These are phyloP conservation scores for Moxostoma hubbsi DNA, from an alignment of 2,797 vertebrate genomes.

Conservation along the genomic window DNA sequence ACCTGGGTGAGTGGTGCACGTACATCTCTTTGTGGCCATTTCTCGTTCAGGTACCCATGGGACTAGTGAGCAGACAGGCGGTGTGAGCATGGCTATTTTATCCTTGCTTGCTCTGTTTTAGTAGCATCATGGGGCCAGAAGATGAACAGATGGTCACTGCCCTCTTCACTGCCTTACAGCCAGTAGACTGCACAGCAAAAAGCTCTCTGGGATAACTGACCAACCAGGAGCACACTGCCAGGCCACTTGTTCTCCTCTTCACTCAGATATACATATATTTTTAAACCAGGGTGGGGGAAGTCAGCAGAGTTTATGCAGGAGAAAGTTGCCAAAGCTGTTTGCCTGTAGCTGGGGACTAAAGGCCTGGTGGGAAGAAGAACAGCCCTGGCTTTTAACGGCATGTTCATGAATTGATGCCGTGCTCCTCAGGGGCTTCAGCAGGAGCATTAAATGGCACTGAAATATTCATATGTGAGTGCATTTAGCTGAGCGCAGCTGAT, in stretches of 20 bases:
- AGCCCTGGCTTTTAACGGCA: slow-evolving; percentile 93
- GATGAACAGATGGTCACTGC: slow-evolving; percentile 34
- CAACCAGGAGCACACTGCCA: slow-evolving; percentile 58
- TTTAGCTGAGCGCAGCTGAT: slow-evolving; percentile 99
- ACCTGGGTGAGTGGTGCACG: slow-evolving; percentile 1
- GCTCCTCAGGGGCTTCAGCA: slow-evolving; percentile 90
- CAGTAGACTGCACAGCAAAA: slow-evolving; percentile 56
- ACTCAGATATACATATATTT: slow-evolving; percentile 32
- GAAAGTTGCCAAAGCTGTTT: slow-evolving; percentile 77
- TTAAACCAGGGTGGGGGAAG: slow-evolving; percentile 55
- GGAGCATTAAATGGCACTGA: slow-evolving; percentile 99
- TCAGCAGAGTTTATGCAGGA: slow-evolving; percentile 67
- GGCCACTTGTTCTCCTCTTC: slow-evolving; percentile 47
- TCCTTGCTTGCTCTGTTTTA: slow-evolving; percentile 16
- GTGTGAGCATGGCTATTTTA: slow-evolving; percentile 2
- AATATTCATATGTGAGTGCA: slow-evolving; percentile 99
- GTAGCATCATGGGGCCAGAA: slow-evolving; percentile 27
- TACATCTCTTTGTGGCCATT: slow-evolving; percentile 4
- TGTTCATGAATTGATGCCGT: slow-evolving; percentile 87
- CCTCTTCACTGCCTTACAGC: slow-evolving; percentile 54
- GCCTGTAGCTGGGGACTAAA: slow-evolving; percentile 75
- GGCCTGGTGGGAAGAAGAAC: slow-evolving; percentile 74
- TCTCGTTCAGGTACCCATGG: slow-evolving; percentile 9
- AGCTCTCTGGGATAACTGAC: slow-evolving; percentile 66
- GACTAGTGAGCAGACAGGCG: slow-evolving; percentile 3